Conservation (phyloP, 2,888 invertebrate genomes). For the Drosophila testacea region DNA sequence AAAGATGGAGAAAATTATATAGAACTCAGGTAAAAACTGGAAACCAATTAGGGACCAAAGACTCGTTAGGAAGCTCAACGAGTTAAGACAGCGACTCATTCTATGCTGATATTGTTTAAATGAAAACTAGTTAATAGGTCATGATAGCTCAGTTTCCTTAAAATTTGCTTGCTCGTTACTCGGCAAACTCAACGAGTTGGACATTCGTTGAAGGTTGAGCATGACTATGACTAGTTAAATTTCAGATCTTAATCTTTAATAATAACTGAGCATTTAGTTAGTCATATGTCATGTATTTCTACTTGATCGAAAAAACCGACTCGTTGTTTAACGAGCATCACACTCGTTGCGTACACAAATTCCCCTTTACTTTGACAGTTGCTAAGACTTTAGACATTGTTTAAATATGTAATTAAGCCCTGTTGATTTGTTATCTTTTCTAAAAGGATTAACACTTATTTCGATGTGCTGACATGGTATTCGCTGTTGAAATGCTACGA, state of each 20-base stretch:
- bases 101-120: background rate
- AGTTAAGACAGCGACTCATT: background rate
- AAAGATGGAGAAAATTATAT: background rate
- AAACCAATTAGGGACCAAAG: too few relatives aligned
- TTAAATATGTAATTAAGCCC: slow-evolving; percentile 1
- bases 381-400: slow-evolving; percentile 1
- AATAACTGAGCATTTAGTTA: background rate
- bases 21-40: too few relatives aligned
- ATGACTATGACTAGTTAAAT: too few relatives aligned
- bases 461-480: background rate
- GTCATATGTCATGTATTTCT: background rate
- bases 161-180: too few relatives aligned
- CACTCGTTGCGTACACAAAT: background rate
- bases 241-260: too few relatives aligned
- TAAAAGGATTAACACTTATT: slow-evolving; percentile 10
- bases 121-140: too few relatives aligned
- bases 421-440: slow-evolving; percentile 18
- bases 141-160: too few relatives aligned
- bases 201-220: background rate
- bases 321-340: background rate
- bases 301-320: background rate
- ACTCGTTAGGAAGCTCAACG: background rate
- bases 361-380: background rate
- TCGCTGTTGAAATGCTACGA: background rate
- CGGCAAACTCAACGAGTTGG: too few relatives aligned